phyloP scores from a whole-genome alignment of 2,888 invertebrate species.

The Onthophagus sagittarius region DNA sequence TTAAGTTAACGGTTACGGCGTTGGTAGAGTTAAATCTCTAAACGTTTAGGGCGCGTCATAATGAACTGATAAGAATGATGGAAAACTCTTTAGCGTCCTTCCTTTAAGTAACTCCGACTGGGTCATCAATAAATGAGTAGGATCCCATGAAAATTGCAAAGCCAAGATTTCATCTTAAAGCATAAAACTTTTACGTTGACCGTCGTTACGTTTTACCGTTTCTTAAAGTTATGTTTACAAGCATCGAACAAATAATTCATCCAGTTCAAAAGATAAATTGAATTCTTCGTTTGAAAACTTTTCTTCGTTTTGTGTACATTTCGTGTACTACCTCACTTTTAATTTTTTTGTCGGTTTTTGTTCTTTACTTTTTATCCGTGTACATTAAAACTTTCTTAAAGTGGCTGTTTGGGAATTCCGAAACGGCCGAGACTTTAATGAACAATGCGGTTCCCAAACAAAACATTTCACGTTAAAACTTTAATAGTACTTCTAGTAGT shows the following conservation, averaged over 20 bases:
- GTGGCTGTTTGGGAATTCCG: background rate
- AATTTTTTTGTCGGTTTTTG: background rate
- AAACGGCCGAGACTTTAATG: background rate
- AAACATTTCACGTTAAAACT: background rate
- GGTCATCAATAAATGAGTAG: background rate
- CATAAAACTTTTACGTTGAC: background rate
- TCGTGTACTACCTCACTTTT: background rate
- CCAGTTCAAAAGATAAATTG: background rate
- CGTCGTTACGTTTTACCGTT: background rate
- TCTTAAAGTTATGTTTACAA: background rate
- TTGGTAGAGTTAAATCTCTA: background rate
- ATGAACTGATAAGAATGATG: constrained; percentile 13
- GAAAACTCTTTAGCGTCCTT: background rate
- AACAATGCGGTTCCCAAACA: background rate
- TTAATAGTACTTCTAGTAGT: background rate
- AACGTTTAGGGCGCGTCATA: constrained; percentile 10
- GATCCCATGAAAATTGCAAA: too few species aligned
- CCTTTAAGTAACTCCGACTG: background rate
- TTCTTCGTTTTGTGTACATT: background rate
- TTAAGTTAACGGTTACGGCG: constrained; percentile 7
- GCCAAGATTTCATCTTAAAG: background rate
- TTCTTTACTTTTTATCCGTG: background rate
- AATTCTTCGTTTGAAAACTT: background rate
- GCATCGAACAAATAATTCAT: background rate
- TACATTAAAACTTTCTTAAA: background rate